A percentile compares a stretch with the other conserved stretches of the same genome.
These are phyloP conservation scores for Nineta flava DNA, from an alignment of 2,888 invertebrate species.

Conservation along the genomic window DNA sequence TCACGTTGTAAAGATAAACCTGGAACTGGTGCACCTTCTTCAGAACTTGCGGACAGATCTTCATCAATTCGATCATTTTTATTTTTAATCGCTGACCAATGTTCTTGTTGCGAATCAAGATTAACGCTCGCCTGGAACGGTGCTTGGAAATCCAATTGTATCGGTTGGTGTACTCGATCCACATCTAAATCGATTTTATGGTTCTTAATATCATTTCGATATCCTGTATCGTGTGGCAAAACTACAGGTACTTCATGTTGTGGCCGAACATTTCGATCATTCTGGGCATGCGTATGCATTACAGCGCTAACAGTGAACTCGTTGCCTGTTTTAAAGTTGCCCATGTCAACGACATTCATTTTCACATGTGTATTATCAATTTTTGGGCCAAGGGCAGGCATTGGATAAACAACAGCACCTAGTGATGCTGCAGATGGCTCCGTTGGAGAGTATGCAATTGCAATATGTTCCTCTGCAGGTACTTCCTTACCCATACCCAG, in stretches of 20 bases:
- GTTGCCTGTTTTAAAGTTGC: slow-evolving; percentile 5
- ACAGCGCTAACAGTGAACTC: slow-evolving; percentile 28
- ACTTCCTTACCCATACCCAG: background rate
- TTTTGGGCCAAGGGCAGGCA: background rate
- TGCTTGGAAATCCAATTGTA: slow-evolving; percentile 39
- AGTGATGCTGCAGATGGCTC: slow-evolving; percentile 24
- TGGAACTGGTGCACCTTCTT: slow-evolving; percentile 11
- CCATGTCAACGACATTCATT: background rate
- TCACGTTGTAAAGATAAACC: slow-evolving; percentile 21
- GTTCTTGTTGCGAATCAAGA: slow-evolving; percentile 38
- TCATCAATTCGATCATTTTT: slow-evolving; percentile 14
- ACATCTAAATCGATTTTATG: slow-evolving; percentile 12
- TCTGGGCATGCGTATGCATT: slow-evolving; percentile 25
- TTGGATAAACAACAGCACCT: slow-evolving; percentile 23
- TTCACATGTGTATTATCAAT: background rate
- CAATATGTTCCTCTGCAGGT: slow-evolving; percentile 38
- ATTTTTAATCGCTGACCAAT: slow-evolving; percentile 41
- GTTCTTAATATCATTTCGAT: slow-evolving; percentile 6
- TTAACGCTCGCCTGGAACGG: slow-evolving; percentile 52
- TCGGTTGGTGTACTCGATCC: slow-evolving; percentile 8
- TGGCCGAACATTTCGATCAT: background rate
- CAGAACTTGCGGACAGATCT: slow-evolving; percentile 14
- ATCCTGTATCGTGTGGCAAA: background rate
- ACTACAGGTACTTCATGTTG: background rate
- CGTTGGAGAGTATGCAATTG: slow-evolving; percentile 47